Conservation (phyloP, 2,888 invertebrate species). For the Thymelicus lineola region DNA sequence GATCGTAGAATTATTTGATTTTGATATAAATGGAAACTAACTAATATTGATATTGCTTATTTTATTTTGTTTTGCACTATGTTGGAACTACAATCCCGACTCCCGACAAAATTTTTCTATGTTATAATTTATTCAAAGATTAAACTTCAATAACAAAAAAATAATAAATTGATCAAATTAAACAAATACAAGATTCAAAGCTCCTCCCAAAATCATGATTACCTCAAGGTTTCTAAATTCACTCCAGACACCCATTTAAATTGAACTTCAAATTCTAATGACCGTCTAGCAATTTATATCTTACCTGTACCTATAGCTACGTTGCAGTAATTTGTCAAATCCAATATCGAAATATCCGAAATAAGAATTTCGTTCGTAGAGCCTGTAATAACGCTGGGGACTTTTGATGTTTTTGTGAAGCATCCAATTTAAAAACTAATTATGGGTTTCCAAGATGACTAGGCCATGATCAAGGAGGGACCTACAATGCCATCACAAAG, state of each 20-base stretch:
- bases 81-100: too few relatives aligned
- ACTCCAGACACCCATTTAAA: conserved; percentile 10
- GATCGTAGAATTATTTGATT: too few relatives aligned
- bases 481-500: conserved; percentile 71
- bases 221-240: not conserved
- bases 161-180: too few relatives aligned
- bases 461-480: conserved; percentile 72
- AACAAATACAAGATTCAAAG: too few relatives aligned
- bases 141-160: too few relatives aligned
- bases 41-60: too few relatives aligned
- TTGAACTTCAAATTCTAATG: conserved; percentile 38
- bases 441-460: conserved; percentile 71
- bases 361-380: conserved; percentile 67
- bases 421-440: conserved; percentile 84
- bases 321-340: conserved; percentile 76
- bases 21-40: too few relatives aligned
- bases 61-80: too few relatives aligned
- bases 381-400: conserved; percentile 73
- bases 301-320: conserved; percentile 44
- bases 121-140: too few relatives aligned
- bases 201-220: too few relatives aligned
- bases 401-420: conserved; percentile 70
- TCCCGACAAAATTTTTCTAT: too few relatives aligned
- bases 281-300: not conserved
- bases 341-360: conserved; percentile 70